phyloP scores from a whole-genome alignment of 2,797 vertebrate genomes.

The Smutsia gigantea region DNA sequence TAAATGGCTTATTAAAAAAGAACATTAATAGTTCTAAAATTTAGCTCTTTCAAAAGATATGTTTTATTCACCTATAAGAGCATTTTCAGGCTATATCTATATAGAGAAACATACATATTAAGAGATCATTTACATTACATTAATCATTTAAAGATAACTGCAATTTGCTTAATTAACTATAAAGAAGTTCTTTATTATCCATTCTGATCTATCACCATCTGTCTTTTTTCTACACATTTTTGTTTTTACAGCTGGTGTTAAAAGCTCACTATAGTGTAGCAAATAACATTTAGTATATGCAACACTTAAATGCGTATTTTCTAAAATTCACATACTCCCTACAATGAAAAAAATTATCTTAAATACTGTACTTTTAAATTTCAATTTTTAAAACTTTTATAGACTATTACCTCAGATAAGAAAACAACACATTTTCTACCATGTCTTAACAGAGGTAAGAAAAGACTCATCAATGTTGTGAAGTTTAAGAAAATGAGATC shows the following conservation, averaged over 20 bases:
- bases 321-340: slow-evolving; percentile 22
- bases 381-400: slow-evolving; percentile 6
- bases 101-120: slow-evolving; percentile 41
- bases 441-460: neutral
- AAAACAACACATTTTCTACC: neutral
- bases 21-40: slow-evolving; percentile 51
- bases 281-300: slow-evolving; percentile 62
- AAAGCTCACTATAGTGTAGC: slow-evolving; percentile 63
- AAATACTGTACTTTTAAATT: slow-evolving; percentile 33
- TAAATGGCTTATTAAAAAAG: slow-evolving; percentile 16
- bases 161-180: slow-evolving; percentile 76
- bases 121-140: slow-evolving; percentile 43
- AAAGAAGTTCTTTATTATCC: slow-evolving; percentile 74
- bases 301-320: slow-evolving; percentile 42
- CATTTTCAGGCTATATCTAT: slow-evolving; percentile 47
- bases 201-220: slow-evolving; percentile 78
- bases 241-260: slow-evolving; percentile 81
- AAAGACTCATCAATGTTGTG: slow-evolving; percentile 1
- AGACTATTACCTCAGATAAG: neutral
- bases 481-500: slow-evolving; percentile 45
- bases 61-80: slow-evolving; percentile 32
- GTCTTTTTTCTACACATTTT: slow-evolving; percentile 69
- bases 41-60: slow-evolving; percentile 22
- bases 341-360: slow-evolving; percentile 18
- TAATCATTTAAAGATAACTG: slow-evolving; percentile 58